Base-by-base conservation (phyloP, 1,140 invertebrate genomes). In the Anastrepha obliqua region DNA sequence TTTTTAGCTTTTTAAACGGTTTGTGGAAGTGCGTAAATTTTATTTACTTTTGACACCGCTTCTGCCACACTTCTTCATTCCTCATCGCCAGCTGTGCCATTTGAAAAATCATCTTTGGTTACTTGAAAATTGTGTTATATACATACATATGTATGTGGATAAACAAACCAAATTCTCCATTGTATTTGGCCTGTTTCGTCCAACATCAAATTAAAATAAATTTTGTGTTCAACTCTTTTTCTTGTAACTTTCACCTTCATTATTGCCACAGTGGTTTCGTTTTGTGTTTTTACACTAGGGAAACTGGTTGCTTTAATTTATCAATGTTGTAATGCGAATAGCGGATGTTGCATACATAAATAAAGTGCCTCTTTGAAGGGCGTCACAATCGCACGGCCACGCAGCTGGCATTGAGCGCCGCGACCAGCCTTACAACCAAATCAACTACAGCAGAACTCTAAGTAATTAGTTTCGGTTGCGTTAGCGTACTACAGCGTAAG, bases 341-440 rank as follows among this genome's bases (percentile, higher is more conserved):
- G 7, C n/a, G 74, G 74, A 81, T n/a, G 74, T 81, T 81, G 55
- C 47, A 20, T 9, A 81, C n/a, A 15, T 20, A 81, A 13, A 81
- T 51, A 20, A 81, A 6, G 9, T 81, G 74, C 74, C 47, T 47
- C 74, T 81, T 81, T 81, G 17, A 81, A 81, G 74, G 67, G 74
- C 74, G 74, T 20, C 47, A 81, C 17, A 29, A 20, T 2, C 64
- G 5, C 5, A 17, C 9, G 5, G 9, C 17, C n/a, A 81, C 44
- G 47, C 74, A 81, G 74, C 47, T 81, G 74, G n/a, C 74, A 81
- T 44, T 55, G 47, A 51, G 20, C 11, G 42, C 42, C 5, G 67
- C 67, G 67, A 8, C 42, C 67, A 74, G 42, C 67, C 67, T 74
- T 47, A 74, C 67, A 51, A 47, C 42, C 4, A 74, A 42, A 47